phyloP scores from a whole-genome alignment of 1,140 invertebrate genomes.

The Calliphora vicina region DNA sequence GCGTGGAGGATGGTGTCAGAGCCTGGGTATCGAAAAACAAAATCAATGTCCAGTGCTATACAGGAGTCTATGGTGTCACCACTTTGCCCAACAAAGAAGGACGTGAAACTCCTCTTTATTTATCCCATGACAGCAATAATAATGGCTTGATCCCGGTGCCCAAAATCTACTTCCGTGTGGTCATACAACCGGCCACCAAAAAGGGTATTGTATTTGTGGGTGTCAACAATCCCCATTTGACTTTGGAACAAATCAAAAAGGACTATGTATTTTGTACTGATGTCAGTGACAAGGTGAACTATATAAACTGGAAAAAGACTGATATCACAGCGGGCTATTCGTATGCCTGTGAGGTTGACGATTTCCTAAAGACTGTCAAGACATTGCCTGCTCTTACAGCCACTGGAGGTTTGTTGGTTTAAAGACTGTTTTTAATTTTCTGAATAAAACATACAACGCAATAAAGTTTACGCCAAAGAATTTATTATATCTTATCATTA shows the following conservation, averaged over 20 bases:
- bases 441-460: too few relatives aligned
- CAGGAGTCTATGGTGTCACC: slow-evolving; percentile 67
- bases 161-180: slow-evolving; percentile 69
- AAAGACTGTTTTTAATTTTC: background rate
- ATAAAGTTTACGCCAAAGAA: too few relatives aligned
- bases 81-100: slow-evolving; percentile 65
- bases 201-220: slow-evolving; percentile 68
- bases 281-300: slow-evolving; percentile 64
- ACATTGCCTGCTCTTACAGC: slow-evolving; percentile 57
- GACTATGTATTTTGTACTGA: slow-evolving; percentile 66
- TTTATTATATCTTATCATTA: too few relatives aligned
- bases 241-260: slow-evolving; percentile 53
- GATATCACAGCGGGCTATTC: slow-evolving; percentile 69
- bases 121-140: slow-evolving; percentile 62
- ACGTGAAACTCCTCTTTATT: slow-evolving; percentile 63
- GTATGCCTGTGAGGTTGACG: slow-evolving; percentile 71
- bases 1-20: slow-evolving; percentile 64
- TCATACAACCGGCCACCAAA: slow-evolving; percentile 65
- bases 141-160: slow-evolving; percentile 65
- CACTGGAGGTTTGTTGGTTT: slow-evolving; percentile 51
- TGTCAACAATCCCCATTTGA: slow-evolving; percentile 69
- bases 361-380: slow-evolving; percentile 67
- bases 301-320: slow-evolving; percentile 65
- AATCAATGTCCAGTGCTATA: slow-evolving; percentile 67
- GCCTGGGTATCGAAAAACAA: slow-evolving; percentile 58